Base-by-base conservation (phyloP, 2,888 invertebrate species). In the Thysanoteuthis rhombus region DNA sequence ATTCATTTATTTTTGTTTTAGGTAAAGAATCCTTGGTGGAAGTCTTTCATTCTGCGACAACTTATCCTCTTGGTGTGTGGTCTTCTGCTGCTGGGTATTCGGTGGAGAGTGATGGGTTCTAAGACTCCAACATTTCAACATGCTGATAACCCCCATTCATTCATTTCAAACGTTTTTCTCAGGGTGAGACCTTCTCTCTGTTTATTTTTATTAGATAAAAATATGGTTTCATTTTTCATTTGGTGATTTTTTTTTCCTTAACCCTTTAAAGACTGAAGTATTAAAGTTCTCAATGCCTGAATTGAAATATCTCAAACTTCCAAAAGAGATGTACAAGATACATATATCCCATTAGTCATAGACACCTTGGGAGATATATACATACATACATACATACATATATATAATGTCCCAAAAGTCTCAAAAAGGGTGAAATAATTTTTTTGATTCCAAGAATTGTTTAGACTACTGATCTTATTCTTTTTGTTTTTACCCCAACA, bases 61-160 rank as follows among this genome's bases (percentile, higher is more conserved):
- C 92, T 97, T 39, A 95, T 97, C 47, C 96, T 98, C 93, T 93
- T 97, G 16, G 90, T 97, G 22, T 97, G 97, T 90, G 97, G 98
- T 92, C 94, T 98, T 52, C 94, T 97, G 28, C 97, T 98, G 90
- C 96, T 98, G 94, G 97, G 98, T 96, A 97, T 97, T 94, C 97
- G 99, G 95, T 98, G 98, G 97, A 97, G 97, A 96, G 97, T 99
- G 92, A 99, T 99, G 98, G 98, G 98, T 94, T 98, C 98, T 95
- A 95, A 96, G 94, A 97, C 98, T 93, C 99, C 96, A 47, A 97
- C 97, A 93, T 99, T 99, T 97, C 98, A 99, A 96, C 97, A 97
- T 93, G 98, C 98, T 95, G 99, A 99, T 97, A 99, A 99, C 97
- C 99, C 99, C 38, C 98, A 99, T 93, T 98, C 99, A 5, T 98